phyloP scores from a whole-genome alignment of 2,888 invertebrate genomes.

The Galerucella nymphaeae region DNA sequence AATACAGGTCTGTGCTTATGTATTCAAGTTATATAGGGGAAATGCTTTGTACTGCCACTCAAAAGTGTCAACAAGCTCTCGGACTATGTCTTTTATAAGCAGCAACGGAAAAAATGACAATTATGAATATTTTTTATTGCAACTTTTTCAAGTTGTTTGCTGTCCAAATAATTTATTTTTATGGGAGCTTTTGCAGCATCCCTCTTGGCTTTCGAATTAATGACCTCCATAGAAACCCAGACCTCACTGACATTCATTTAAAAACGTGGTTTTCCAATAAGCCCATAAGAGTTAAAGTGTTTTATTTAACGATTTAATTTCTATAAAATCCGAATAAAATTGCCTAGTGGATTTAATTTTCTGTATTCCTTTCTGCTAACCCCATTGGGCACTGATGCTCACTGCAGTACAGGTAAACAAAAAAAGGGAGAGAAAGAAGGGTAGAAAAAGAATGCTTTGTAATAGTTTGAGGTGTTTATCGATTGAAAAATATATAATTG shows the following conservation, averaged over 20 bases:
- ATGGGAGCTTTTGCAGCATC: background rate
- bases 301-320: slow-evolving; percentile 3
- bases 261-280: background rate
- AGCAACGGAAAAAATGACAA: no score
- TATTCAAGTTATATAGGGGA: no score
- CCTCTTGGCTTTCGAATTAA: background rate
- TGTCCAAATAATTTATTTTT: background rate
- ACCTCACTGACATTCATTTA: background rate
- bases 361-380: background rate
- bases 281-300: background rate
- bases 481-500: no score
- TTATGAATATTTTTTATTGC: no score
- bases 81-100: no score
- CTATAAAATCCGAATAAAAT: background rate
- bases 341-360: background rate
- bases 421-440: background rate
- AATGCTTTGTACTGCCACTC: no score
- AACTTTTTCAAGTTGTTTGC: background rate
- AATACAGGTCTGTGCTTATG: no score
- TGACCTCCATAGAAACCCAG: background rate
- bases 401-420: background rate
- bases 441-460: background rate
- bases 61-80: no score
- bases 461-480: background rate
- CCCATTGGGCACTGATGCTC: background rate